Evolutionary conservation across 2,113 vertebrate species (phyloP).

Genomic region (Notarius quadriscutis): DNA sequence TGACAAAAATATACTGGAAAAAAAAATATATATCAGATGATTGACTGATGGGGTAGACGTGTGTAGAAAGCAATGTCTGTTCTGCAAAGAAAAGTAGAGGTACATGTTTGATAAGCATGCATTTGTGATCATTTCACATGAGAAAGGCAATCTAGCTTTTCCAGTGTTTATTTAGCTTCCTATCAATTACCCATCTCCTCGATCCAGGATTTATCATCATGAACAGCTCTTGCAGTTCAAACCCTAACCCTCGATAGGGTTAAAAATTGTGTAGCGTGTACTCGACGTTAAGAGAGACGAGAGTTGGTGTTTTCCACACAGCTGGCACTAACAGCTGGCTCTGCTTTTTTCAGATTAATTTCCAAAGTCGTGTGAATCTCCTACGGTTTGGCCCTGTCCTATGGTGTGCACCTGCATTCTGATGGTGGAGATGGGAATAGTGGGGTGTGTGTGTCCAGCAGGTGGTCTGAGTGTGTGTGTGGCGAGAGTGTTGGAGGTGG

Average conservation of each 20-base stretch:
- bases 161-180: neutral
- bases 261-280: neutral
- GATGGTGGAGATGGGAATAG: constrained; percentile 27
- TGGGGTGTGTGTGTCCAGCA: constrained; percentile 26
- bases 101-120: neutral
- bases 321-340: neutral
- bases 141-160: neutral
- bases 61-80: neutral
- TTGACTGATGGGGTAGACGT: neutral
- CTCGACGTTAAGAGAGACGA: neutral
- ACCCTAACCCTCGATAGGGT: neutral
- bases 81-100: neutral
- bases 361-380: neutral
- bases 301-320: neutral
- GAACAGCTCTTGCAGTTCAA: too few species aligned
- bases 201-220: neutral
- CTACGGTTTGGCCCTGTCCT: neutral
- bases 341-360: neutral
- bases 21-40: neutral
- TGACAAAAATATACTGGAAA: neutral
- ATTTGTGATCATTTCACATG: neutral
- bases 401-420: constrained; percentile 32
- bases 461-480: constrained; percentile 26
- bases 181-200: neutral
- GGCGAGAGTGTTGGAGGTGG: neutral